A percentile compares a stretch with the other conserved stretches of the same genome.
phyloP scores from a whole-genome alignment of 2,888 invertebrate species.

The Chalcis sispes region DNA sequence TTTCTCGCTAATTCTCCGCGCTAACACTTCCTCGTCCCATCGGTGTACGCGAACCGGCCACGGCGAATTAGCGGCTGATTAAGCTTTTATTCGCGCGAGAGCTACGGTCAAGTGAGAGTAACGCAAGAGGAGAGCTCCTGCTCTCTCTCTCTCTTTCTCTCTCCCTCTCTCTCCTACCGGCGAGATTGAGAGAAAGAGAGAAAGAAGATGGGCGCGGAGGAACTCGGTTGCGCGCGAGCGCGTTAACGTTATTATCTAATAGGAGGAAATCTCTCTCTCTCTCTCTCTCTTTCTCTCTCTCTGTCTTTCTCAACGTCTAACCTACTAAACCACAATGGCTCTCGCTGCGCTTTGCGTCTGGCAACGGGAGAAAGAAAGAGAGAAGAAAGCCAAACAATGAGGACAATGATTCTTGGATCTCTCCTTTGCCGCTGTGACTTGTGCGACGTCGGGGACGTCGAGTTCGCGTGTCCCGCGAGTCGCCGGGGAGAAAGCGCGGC shows the following conservation, averaged over 20 bases:
- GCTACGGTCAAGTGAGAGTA: too few species aligned
- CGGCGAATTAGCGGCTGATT: constrained; percentile 42
- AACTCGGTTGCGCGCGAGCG: constrained; percentile 1
- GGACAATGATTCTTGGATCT: constrained; percentile 69
- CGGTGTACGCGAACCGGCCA: constrained; percentile 3
- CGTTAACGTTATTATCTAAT: constrained; percentile 64
- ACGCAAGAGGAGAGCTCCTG: not conserved
- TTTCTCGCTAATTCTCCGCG: constrained; percentile 31
- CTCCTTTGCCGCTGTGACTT: constrained; percentile 57
- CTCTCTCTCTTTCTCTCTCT: too few species aligned
- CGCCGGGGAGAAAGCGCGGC: constrained; percentile 57
- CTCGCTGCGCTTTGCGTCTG: not conserved
- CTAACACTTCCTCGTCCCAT: constrained; percentile 23
- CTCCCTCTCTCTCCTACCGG: too few species aligned
- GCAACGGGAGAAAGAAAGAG: not conserved
- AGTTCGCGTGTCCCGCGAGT: constrained; percentile 36
- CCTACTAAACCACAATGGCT: constrained; percentile 70
- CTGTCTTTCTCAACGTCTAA: too few species aligned
- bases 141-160: too few species aligned
- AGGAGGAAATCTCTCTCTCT: constrained; percentile 65
- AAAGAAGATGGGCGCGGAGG: constrained; percentile 2
- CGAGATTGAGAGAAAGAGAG: constrained; percentile 3
- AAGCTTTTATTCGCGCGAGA: constrained; percentile 24
- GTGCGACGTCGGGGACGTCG: constrained; percentile 56
- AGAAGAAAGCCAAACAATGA: constrained; percentile 61